A percentile compares a stretch with the other conserved stretches of the same genome.
Conservation (phyloP, 2,888 invertebrate genomes). For the Zygogramma bicolorata region DNA sequence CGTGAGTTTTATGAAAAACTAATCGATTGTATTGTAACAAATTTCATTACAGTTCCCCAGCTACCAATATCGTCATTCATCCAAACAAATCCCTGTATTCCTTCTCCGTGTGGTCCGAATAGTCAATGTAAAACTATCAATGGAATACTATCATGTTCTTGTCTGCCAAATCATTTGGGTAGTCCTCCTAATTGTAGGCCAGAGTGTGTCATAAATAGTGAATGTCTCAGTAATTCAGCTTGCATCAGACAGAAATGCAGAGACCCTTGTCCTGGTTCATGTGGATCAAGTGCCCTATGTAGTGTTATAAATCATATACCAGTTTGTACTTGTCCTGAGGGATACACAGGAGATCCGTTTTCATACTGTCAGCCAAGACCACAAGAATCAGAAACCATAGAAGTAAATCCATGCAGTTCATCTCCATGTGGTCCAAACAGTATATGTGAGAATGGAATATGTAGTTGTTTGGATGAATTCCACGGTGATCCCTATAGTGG, state of each 20-base stretch:
- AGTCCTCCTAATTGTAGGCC: conserved; percentile 80
- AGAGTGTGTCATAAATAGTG: conserved; percentile 79
- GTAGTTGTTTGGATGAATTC: conserved; percentile 77
- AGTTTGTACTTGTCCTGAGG: conserved; percentile 75
- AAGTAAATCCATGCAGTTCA: conserved; percentile 73
- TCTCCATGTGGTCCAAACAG: conserved; percentile 85
- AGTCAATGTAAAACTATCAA: conserved; percentile 74
- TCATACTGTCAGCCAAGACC: conserved; percentile 65
- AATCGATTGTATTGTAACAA: background rate
- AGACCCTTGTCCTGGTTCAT: conserved; percentile 81
- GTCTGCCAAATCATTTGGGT: conserved; percentile 75
- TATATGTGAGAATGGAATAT: conserved; percentile 74
- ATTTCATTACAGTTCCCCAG: conserved; percentile 47
- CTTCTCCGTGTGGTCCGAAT: conserved; percentile 78
- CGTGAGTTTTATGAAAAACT: conserved; percentile 45
- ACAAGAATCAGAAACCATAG: conserved; percentile 49
- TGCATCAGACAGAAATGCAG: conserved; percentile 81
- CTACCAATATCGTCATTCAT: conserved; percentile 58
- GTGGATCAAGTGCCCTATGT: conserved; percentile 75
- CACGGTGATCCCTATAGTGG: conserved; percentile 80
- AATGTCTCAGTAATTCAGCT: conserved; percentile 78
- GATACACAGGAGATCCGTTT: conserved; percentile 72
- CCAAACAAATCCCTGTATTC: conserved; percentile 75
- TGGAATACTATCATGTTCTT: conserved; percentile 75
- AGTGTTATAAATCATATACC: conserved; percentile 78